Base-by-base conservation (phyloP, 1,140 invertebrate species). In the Meloidogyne exigua region DNA sequence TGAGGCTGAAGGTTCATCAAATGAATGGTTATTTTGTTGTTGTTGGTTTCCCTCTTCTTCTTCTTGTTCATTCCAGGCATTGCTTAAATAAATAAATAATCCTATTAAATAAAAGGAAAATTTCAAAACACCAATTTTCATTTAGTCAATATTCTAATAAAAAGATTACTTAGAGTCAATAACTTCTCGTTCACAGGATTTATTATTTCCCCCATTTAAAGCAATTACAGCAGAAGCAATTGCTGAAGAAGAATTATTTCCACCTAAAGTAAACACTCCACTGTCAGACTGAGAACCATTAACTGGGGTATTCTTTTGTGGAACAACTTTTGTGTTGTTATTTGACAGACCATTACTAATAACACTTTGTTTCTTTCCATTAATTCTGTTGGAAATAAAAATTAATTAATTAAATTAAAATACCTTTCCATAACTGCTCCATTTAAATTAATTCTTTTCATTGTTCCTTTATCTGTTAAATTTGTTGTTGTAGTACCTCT, bases 261-360 rank as follows among this genome's bases (percentile, higher is more conserved):
- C 44, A 25, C 79, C 72, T 26, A 80, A 67, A 26, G 79, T 80
- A 57, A 80, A 80, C 12, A 80, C 80, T 26, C 79, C 79, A 67
- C 79, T 80, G 25, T 80, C 79, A 42, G 74, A 80, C 39, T 80
- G 79, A 15, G 79, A 80, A 12, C 79, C 79, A 69, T 80, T 79
- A 26, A 72, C 44, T 23, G 73, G 15, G 13, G 81, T 73, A 28
- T 80, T 82, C 64, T 81, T 81, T 21, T 21, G n/a, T 2, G 18
- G 66, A 21, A 67, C 2, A 66, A 23, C 9, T 9, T 32, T 32
- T 65, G 21, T 39, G 5, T 18, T n/a, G 9, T 32, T 32, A 21
- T 13, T 26, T 65, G 26, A 12, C 1, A 15, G n/a, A 26, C 25
- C 25, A 32, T 28, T 67, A 65, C 0, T 65, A 65, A 9, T 9